Evolutionary conservation across 2,113 vertebrate genomes (phyloP).

Genomic region (Campylomormyrus tamandua): DNA sequence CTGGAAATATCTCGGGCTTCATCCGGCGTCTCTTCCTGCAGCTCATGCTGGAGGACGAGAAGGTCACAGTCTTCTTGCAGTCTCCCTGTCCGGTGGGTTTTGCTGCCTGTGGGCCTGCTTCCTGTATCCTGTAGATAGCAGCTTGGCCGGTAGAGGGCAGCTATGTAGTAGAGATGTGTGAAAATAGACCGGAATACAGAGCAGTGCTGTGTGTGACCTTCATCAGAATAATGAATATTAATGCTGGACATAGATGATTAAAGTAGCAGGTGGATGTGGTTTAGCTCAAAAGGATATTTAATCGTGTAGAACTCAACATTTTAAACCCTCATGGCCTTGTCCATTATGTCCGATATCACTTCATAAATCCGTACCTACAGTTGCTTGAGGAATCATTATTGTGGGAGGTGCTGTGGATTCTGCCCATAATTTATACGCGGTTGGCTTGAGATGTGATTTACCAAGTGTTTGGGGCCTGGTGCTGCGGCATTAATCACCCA

Average conservation of each 20-base stretch:
- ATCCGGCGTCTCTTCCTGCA: slow-evolving; percentile 93
- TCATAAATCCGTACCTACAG: not conserved
- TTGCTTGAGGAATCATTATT: not conserved
- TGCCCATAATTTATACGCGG: not conserved
- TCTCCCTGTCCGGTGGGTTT: slow-evolving; percentile 88
- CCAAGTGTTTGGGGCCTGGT: not conserved
- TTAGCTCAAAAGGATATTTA: not conserved
- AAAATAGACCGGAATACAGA: not conserved
- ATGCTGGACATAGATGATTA: not conserved
- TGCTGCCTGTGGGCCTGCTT: not conserved
- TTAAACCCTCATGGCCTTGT: not conserved
- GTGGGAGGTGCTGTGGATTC: not conserved
- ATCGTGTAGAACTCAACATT: not conserved
- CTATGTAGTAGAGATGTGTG: not conserved
- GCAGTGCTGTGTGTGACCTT: not conserved
- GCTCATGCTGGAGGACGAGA: slow-evolving; percentile 97
- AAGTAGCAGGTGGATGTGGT: not conserved
- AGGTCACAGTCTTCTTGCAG: slow-evolving; percentile 97
- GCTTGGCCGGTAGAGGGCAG: slow-evolving; percentile 41
- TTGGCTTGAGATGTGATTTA: not conserved
- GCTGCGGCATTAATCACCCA: slow-evolving; percentile 15
- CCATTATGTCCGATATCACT: not conserved
- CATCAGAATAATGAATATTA: not conserved
- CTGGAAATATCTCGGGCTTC: slow-evolving; percentile 97
- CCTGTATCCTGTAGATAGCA: not conserved